Base-by-base conservation (phyloP, 2,797 vertebrate species). In the Myotis findleyi region DNA sequence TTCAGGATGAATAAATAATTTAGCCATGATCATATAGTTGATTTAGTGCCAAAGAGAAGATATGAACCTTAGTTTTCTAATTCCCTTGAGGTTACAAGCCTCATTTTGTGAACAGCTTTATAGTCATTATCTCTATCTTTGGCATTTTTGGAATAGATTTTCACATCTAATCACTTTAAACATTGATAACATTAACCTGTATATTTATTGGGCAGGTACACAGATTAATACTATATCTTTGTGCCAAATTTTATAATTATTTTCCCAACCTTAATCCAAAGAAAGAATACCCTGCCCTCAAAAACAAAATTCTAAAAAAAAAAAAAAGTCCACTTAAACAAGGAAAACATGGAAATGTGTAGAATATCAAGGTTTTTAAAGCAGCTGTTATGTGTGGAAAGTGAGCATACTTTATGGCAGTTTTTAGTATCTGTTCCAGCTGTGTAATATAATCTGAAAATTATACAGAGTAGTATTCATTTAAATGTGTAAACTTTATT, bases 391-490 rank as follows among this genome's bases (percentile, higher is more conserved):
- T 47, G 68, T 53, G 57, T 94, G 90, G 91, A 95, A 73, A 91
- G 71, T 38, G 92, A 90, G 62, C n/a, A 49, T 25, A 87, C 86
- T 95, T 97, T 95, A 94, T 95, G 93, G 95, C 0, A 0, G 53
- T 55, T 97, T 96, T 97, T 95, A 90, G 75, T 95, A 71, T 97
- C 91, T 87, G 77, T 92, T 93, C 97, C 96, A 97, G 89, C 97
- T 97, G 86, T 92, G 93, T 47, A 96, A 86, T 89, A 94, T 86
- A 97, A 82, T 91, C 89, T 93, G 79, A 96, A 96, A 97, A 97
- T 96, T 95, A 97, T 94, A 91, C 68, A 92, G 89, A 89, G 88
- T 41, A 85, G 41, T 89, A 71, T 93, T 95, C 87, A 95, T 95
- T 97, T 95, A 90, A 95, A 95, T 89, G 89, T 96, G 79, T 85